Evolutionary conservation across 2,888 invertebrate genomes (phyloP).

Genomic region (Chydorus sphaericus): DNA sequence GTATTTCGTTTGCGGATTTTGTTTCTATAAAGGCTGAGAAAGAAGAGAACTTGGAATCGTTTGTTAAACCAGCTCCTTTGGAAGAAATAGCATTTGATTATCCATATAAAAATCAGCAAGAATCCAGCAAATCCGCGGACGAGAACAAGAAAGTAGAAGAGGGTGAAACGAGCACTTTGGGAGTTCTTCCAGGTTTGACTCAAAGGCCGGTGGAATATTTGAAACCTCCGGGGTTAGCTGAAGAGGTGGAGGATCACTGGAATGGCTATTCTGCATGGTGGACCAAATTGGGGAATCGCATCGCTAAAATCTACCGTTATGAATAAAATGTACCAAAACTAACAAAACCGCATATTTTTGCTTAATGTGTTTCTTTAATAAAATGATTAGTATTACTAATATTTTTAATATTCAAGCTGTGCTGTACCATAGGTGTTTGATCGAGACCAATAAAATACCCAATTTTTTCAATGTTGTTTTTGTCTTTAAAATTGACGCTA

Average conservation of each 20-base stretch:
- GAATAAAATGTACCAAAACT: neutral
- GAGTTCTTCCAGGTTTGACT: constrained; percentile 5
- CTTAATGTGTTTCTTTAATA: neutral
- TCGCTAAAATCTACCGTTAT: constrained; percentile 3
- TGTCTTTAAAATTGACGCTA: too few relatives aligned
- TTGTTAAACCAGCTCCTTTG: too few relatives aligned
- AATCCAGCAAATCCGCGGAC: neutral
- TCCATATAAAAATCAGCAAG: neutral
- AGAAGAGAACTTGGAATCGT: too few relatives aligned
- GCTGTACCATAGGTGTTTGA: constrained; percentile 6
- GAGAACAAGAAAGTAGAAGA: neutral
- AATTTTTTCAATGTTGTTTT: too few relatives aligned
- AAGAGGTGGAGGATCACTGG: neutral
- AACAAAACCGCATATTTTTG: neutral
- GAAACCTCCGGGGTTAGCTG: neutral
- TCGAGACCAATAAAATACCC: neutral
- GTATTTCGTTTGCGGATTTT: too few relatives aligned
- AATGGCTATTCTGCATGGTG: constrained; percentile 12
- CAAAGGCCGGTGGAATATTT: constrained; percentile 8
- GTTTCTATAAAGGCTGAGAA: too few relatives aligned
- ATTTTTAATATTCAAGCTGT: too few relatives aligned
- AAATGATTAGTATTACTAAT: too few relatives aligned
- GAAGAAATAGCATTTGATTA: neutral
- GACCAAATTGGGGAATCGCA: constrained; percentile 6
- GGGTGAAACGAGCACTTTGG: neutral